Base-by-base conservation (phyloP, 2,113 vertebrate species). In the Ammodytes marinus region DNA sequence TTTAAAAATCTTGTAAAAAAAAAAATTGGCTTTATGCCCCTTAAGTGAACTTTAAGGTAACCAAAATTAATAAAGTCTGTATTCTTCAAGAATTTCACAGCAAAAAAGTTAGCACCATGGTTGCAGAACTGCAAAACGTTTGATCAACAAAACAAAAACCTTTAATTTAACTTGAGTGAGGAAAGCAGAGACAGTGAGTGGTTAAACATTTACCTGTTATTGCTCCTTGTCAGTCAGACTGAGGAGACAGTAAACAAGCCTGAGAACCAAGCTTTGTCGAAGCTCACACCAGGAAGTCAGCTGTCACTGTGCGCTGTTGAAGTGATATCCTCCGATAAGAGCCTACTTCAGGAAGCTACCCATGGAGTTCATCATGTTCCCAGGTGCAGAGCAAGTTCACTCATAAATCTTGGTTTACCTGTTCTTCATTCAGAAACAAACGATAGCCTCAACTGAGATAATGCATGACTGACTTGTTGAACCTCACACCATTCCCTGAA, bases 201-300 rank as follows among this genome's bases (percentile, higher is more conserved):
- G 74, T 87, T 85, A 87, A 91, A 86, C 77, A 80, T 87, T 83
- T 82, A 73, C 63, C 64, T 61, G 15, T 76, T 71, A 69, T 15
- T 77, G 55, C 63, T 61, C 0, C 49, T 59, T 45, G 57, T 82
- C 78, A 83, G 77, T 90, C 68, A 78, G 59, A 46, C 77, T 70
- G 82, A 89, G 69, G 64, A 45, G 66, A 90, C 63, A 75, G 77
- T 65, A 69, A 89, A 67, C 66, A 92, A 82, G 81, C 89, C 85
- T 79, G 86, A 86, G 87, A 94, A 70, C 85, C 86, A 55, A 86
- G 86, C 77, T 61, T 71, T 78, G 88, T 92, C n/a, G 83, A 93
- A 94, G 94, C 85, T 83, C 79, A 83, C 80, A 91, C 84, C 80
- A 87, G 85, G 92, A 90, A 92, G 89, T 90, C 55, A 86, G 83